Percentiles rank a stretch among this genome's conserved stretches.
Conservation (phyloP, 2,113 vertebrate genomes). For the Antigone vipio region DNA sequence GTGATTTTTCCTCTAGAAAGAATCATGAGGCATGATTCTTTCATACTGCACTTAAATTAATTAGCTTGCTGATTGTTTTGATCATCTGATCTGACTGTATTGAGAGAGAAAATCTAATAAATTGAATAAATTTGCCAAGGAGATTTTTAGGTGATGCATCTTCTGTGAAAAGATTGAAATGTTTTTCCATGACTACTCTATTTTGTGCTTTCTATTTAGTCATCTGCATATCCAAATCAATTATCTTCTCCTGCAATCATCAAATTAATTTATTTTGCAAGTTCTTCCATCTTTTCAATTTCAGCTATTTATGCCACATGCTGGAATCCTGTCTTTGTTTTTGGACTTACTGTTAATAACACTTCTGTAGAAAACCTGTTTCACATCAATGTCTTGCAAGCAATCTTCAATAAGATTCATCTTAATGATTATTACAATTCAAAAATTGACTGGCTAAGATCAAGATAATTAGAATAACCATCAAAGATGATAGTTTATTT, state of each 20-base stretch:
- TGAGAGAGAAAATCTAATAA: not conserved
- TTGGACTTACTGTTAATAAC: not conserved
- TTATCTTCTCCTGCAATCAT: not conserved
- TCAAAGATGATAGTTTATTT: not conserved
- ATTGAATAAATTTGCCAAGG: not conserved
- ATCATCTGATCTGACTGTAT: not conserved
- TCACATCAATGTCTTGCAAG: not conserved
- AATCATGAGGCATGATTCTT: not conserved
- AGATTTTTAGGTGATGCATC: not conserved
- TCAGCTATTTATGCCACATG: not conserved
- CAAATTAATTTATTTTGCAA: constrained; percentile 7
- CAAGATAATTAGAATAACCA: not conserved
- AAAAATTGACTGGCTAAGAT: not conserved
- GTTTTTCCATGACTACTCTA: not conserved
- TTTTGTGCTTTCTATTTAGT: not conserved
- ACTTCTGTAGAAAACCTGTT: not conserved
- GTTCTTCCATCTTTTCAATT: not conserved
- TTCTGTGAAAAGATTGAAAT: not conserved
- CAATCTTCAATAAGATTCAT: not conserved
- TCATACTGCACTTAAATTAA: not conserved
- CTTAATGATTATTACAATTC: not conserved
- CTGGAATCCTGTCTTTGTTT: not conserved
- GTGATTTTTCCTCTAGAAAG: not conserved
- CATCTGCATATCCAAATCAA: not conserved
- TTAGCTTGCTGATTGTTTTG: constrained; percentile 22